Evolutionary conservation across 2,113 vertebrate species (phyloP).

Genomic region (Neolamprologus falcicula): DNA sequence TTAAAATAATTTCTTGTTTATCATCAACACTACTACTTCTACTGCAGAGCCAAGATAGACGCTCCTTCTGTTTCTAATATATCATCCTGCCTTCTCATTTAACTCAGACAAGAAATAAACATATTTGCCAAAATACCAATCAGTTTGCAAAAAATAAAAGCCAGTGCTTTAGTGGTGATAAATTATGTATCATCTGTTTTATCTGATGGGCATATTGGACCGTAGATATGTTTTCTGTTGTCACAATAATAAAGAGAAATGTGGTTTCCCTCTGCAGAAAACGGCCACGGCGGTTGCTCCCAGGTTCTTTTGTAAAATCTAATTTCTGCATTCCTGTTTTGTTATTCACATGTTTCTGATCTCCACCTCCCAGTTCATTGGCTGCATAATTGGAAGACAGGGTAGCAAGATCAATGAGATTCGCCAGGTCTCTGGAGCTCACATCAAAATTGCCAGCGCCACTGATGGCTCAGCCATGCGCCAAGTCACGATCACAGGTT

Average conservation of each 20-base stretch:
- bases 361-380: slow-evolving; percentile 80
- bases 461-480: slow-evolving; percentile 88
- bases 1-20: fast-evolving
- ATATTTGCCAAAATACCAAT: background rate
- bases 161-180: background rate
- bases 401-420: slow-evolving; percentile 97
- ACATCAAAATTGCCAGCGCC: slow-evolving; percentile 93
- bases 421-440: slow-evolving; percentile 92
- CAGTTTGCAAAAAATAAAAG: background rate
- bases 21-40: background rate
- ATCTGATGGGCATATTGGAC: background rate
- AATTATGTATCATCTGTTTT: background rate
- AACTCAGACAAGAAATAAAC: background rate
- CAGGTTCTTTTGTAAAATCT: background rate
- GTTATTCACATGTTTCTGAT: slow-evolving; percentile 31
- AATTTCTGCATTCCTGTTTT: slow-evolving; percentile 7
- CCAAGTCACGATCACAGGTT: slow-evolving; percentile 91
- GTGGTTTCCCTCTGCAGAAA: background rate
- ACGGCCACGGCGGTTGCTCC: background rate
- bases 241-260: background rate
- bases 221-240: background rate
- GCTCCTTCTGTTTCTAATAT: background rate
- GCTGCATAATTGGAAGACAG: slow-evolving; percentile 96
- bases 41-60: background rate
- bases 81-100: background rate